These are phyloP conservation scores for Myripristis jacobus DNA, from an alignment of 2,797 vertebrate genomes.

Conservation along the genomic window DNA sequence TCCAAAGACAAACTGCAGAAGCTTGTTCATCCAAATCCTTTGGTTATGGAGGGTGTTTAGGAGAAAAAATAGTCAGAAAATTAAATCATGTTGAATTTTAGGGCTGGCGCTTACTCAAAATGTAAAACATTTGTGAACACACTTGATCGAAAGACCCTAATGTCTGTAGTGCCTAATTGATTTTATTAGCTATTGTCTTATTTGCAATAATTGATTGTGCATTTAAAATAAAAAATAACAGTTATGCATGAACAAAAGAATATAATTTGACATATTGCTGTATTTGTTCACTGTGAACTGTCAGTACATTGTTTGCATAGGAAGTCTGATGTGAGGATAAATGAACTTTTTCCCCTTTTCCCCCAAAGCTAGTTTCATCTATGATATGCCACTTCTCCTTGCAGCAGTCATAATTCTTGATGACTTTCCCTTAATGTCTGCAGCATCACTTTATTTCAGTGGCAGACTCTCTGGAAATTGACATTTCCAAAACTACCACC, in stretches of 20 bases:
- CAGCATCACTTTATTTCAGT: constrained; percentile 1
- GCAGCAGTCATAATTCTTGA: constrained; percentile 24
- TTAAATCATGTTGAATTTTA: background rate
- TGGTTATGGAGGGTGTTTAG: background rate
- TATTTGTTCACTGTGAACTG: background rate
- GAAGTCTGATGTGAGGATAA: background rate
- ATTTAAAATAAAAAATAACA: background rate
- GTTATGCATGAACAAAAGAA: background rate
- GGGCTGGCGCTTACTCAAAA: background rate
- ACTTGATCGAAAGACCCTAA: background rate
- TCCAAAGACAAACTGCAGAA: background rate
- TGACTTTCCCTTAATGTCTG: constrained; percentile 10
- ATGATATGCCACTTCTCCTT: background rate
- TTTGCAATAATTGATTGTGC: background rate
- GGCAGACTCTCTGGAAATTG: constrained; percentile 23
- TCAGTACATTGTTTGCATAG: background rate
- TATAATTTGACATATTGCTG: background rate
- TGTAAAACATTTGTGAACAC: background rate
- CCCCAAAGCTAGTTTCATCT: background rate
- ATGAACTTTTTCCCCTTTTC: background rate
- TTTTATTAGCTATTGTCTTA: no score
- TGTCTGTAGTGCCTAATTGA: background rate
- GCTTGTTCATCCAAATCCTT: background rate
- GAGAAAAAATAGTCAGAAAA: background rate
- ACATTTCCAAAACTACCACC: constrained; percentile 11